These are phyloP conservation scores for Crypturellus undulatus DNA, from an alignment of 2,113 vertebrate species.

Conservation along the genomic window DNA sequence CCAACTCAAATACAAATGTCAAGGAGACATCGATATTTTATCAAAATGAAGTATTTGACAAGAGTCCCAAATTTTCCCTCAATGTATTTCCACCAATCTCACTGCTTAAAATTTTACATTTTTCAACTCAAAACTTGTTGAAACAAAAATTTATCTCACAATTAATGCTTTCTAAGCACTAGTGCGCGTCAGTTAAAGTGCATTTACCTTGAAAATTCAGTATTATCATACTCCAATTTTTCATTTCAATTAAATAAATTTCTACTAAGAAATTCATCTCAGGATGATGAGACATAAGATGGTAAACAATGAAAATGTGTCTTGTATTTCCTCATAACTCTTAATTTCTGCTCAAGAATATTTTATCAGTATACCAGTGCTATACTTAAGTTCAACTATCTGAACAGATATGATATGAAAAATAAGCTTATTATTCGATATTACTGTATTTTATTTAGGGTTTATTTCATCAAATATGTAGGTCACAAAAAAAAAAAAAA, in stretches of 20 bases:
- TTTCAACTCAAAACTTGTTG: slow-evolving; percentile 46
- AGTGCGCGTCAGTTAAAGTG: neutral
- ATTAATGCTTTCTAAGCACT: slow-evolving; percentile 11
- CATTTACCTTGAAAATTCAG: slow-evolving; percentile 24
- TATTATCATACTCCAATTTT: slow-evolving; percentile 41
- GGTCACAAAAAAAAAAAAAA: slow-evolving; percentile 8
- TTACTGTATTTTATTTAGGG: too few relatives aligned
- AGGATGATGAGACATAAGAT: accelerated
- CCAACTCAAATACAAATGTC: neutral
- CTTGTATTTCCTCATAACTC: neutral
- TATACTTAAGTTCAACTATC: neutral
- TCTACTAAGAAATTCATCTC: slow-evolving; percentile 53
- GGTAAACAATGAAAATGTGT: neutral
- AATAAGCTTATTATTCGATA: neutral
- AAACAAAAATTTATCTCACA: slow-evolving; percentile 15
- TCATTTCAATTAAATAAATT: slow-evolving; percentile 45
- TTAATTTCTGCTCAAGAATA: neutral
- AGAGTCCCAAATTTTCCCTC: slow-evolving; percentile 49
- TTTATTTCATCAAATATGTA: neutral
- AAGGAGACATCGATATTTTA: slow-evolving; percentile 61
- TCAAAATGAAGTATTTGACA: slow-evolving; percentile 48
- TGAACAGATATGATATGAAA: neutral
- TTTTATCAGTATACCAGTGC: neutral
- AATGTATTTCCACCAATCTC: slow-evolving; percentile 40
- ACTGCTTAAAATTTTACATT: slow-evolving; percentile 3